Base-by-base conservation (phyloP, 2,888 invertebrate species). In the Zele albiditarsus region DNA sequence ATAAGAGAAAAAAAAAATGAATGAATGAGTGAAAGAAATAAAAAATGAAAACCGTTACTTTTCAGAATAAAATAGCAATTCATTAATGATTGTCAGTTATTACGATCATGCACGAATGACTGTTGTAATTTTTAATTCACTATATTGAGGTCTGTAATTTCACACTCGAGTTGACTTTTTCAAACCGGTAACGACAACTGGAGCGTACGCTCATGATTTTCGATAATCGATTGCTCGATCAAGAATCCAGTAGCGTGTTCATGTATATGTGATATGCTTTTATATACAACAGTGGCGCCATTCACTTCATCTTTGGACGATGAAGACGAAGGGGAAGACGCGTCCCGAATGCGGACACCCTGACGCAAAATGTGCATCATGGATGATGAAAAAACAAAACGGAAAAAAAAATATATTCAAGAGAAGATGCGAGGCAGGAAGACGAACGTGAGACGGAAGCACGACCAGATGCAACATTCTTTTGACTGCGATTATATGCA, bases 361-460 rank as follows among this genome's bases (percentile, higher is more conserved):
- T 31, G 20, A 31, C 53, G 53, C 8, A 68, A 68, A 49, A 68
- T 28, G 53, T 20, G 53, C 28, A 57, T 23, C 38, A 12, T 20
- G 53, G 14, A 57, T 31, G 49, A 28, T 28, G 28, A 33, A 28
- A 12, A 28, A 16, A 23, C 58, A 33, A 67, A 70, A 65, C 53
- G 27, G 20, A 72, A 71, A 71, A 71, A 69, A 57, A 69, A 23
- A 14, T 28, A 28, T 60, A 53, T 69, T 58, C 25, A 69, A 58
- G 69, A 69, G 33, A 53, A 23, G 69, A 69, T 60, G 60, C 25
- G 6, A 60, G 25, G 42, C 58, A 69, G 58, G 69, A 69, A 69
- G 69, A 57, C 53, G 63, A 57, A 66, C 65, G 63, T 63, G 78
- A 78, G 81, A 78, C 75, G 74, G 76, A 68, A 79, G 78, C 79